Evolutionary conservation across 2,797 vertebrate genomes (phyloP), one percentile per base, ranked within the genome.

Genomic region (Periophthalmus magnuspinnatus): DNA sequence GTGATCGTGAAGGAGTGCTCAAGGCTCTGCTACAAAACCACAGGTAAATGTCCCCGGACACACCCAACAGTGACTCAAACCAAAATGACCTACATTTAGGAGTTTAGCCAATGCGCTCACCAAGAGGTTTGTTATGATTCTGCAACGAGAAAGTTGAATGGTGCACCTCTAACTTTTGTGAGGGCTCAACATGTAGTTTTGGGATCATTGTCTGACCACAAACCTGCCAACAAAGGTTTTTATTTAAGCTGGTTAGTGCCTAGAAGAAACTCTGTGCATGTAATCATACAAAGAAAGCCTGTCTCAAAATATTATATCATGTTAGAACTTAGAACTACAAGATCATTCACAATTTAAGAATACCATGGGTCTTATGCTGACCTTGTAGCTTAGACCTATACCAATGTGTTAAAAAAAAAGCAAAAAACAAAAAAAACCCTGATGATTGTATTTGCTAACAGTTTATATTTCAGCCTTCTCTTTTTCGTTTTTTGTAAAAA

Each of bases 1-100:
- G 90, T 16, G 91, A 97, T 88, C 72, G 77, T 1, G 94, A 95
- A 0, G 88, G 85, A 0, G 85, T 96, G 76, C 87, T 96, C 61
- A 92, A 94, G 67, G 86, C 87, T 5, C 89, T 99, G 81, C 92
- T 97, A 11, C 93, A 95, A 62, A 91, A 90, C 76, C 93, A 88
- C 81, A 87, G 88, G 91, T 91, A 86, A 68, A 28, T 7, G 38
- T 50, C 52, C 5, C 10, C 64, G 62, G 70, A 79, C 67, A 66
- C 69, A 72, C 32, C 59, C 36, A n/a, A 19, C 68, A 36, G 28
- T 85, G 80, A 86, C 81, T 82, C 84, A 81, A 69, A 67, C 71
- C 58, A 19, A 70, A 75, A 67, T 74, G 65, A 80, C 75, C 74
- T 65, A 63, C 74, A 79, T 69, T 79, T 69, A 67, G 58, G 73